phyloP scores from a whole-genome alignment of 2,797 vertebrate species.

The Artibeus jamaicensis region DNA sequence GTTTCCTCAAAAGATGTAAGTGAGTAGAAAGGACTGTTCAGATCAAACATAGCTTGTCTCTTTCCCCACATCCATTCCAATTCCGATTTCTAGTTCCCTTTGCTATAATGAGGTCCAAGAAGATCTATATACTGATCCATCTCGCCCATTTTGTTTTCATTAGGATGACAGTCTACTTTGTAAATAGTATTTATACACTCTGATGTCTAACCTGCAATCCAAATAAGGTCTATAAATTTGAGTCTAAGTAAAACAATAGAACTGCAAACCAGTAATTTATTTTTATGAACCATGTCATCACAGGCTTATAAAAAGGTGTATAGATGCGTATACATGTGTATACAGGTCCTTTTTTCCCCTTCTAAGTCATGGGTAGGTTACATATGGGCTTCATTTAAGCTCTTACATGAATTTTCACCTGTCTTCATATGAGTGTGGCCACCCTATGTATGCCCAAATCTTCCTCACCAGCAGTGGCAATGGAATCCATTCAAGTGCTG shows the following conservation, averaged over 20 bases:
- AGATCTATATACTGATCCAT: neutral
- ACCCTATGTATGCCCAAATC: neutral
- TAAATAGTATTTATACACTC: neutral
- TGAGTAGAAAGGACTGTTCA: neutral
- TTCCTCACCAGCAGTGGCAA: neutral
- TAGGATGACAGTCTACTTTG: neutral
- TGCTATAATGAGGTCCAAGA: conserved; percentile 10
- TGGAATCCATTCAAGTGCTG: neutral
- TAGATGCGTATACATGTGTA: neutral
- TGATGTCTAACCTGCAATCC: neutral
- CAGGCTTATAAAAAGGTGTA: neutral
- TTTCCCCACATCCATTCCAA: neutral
- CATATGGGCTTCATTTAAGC: neutral
- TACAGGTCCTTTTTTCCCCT: neutral
- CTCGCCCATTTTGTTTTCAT: neutral
- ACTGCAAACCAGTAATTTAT: neutral
- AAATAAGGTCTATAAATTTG: neutral
- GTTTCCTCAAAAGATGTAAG: conserved; percentile 49
- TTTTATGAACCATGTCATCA: neutral
- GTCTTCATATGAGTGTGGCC: neutral
- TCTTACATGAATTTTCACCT: neutral
- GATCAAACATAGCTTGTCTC: neutral
- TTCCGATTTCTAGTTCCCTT: neutral
- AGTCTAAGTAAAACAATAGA: neutral
- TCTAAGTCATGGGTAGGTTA: neutral